These are phyloP conservation scores for Drosophila parthenogenetica DNA, from an alignment of 2,888 invertebrate species.

Conservation along the genomic window DNA sequence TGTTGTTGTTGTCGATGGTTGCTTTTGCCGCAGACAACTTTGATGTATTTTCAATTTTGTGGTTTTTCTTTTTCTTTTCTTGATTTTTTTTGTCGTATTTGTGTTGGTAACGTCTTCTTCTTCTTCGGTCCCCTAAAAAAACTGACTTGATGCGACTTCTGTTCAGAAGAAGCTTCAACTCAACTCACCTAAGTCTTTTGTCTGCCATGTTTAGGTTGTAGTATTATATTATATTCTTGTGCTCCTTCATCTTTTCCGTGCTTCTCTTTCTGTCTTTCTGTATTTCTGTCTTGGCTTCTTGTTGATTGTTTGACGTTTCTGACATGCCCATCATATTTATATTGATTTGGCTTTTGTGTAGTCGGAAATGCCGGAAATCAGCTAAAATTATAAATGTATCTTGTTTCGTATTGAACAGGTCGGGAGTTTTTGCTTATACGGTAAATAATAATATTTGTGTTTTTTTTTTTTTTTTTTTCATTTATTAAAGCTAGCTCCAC, in stretches of 20 bases:
- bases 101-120: slow-evolving; percentile 4
- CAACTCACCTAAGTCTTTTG: slow-evolving; percentile 44
- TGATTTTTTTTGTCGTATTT: slow-evolving; percentile 9
- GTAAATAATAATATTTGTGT: background rate
- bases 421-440: background rate
- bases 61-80: slow-evolving; percentile 52
- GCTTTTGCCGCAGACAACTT: slow-evolving; percentile 62
- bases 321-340: slow-evolving; percentile 57
- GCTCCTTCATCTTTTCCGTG: background rate
- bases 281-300: slow-evolving; percentile 1
- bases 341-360: slow-evolving; percentile 49
- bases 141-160: slow-evolving; percentile 41
- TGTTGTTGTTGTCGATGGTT: slow-evolving; percentile 26
- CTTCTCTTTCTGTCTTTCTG: background rate
- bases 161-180: slow-evolving; percentile 20
- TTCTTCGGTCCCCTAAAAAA: slow-evolving; percentile 15
- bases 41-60: slow-evolving; percentile 77
- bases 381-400: slow-evolving; percentile 26
- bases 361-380: slow-evolving; percentile 37
- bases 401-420: slow-evolving; percentile 2
- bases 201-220: slow-evolving; percentile 37
- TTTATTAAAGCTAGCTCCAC: background rate
- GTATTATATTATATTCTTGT: slow-evolving; percentile 20
- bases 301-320: slow-evolving; percentile 41
- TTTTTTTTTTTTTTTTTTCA: background rate